Evolutionary conservation across 2,888 invertebrate species (phyloP), one percentile per base, ranked within the genome.

Genomic region (Halictus ligatus): DNA sequence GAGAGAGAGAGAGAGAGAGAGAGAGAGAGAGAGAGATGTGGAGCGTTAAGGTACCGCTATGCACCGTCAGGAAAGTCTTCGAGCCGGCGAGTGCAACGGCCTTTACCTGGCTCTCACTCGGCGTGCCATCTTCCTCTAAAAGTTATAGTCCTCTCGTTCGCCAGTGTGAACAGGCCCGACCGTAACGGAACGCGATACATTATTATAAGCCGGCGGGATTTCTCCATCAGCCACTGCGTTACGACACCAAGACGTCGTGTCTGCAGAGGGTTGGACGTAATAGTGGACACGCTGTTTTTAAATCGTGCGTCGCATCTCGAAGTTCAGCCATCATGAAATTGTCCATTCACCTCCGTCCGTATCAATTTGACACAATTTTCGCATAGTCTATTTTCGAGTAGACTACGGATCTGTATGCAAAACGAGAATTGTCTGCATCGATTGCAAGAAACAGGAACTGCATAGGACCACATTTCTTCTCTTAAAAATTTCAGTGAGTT

Each of bases 11-110:
- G 35, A 43, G 35, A 64, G 43, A 29, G n/a, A 50, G n/a, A 46
- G 74, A 71, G 77, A 46, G 69, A 78, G 48, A 43, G 50, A 46
- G 21, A 13, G 35, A 60, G 73, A 76, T 78, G 18, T n/a, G 74
- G 35, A 48, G n/a, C 83, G 91, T 86, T 84, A 83, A 90, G 90
- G 91, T 93, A 93, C 93, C 93, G 93, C 93, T 93, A 93, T 89
- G 89, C 89, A 86, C 90, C 91, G 85, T 89, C 91, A 88, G 87
- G 91, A 90, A 90, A 79, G 76, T 91, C 88, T 87, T 74, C 67
- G 67, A 92, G 92, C 90, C 88, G 89, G 89, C 82, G 93, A 93
- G 94, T 94, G 93, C 94, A 94, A 94, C 92, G 94, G 93, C 94
- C 94, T 94, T 93, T 93, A 92, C 93, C 90, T 92, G 91, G 86